phyloP scores from a whole-genome alignment of 2,888 invertebrate genomes.

The Strigamia maritima region DNA sequence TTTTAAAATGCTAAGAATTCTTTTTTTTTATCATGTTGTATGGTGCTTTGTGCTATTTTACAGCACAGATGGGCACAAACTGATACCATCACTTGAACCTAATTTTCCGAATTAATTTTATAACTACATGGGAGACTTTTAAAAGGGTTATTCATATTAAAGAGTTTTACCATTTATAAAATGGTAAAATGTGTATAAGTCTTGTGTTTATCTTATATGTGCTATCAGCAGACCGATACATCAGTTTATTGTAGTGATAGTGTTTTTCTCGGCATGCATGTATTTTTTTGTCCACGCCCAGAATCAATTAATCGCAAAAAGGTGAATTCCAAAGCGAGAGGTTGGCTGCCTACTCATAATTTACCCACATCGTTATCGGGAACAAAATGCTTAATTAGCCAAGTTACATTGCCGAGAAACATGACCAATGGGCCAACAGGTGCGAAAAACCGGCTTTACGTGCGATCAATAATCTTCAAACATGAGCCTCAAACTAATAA shows the following conservation, averaged over 20 bases:
- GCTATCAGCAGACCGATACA: background rate
- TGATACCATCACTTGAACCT: too few species aligned
- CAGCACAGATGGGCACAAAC: too few species aligned
- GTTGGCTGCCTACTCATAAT: constrained; percentile 15
- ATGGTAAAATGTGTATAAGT: too few species aligned
- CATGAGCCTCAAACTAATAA: constrained; percentile 6
- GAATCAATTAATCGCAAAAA: constrained; percentile 15
- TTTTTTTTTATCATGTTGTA: too few species aligned
- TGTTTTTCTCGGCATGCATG: background rate
- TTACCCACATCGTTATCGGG: constrained; percentile 16
- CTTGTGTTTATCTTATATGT: background rate
- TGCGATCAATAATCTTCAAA: constrained; percentile 18
- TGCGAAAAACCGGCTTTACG: constrained; percentile 16
- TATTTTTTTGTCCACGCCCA: background rate
- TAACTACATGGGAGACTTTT: too few species aligned
- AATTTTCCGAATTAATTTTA: too few species aligned
- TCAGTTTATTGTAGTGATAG: background rate
- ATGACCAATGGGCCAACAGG: constrained; percentile 23
- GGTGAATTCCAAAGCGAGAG: constrained; percentile 16
- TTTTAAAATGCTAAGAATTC: too few species aligned
- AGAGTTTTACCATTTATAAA: too few species aligned
- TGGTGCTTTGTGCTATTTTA: too few species aligned
- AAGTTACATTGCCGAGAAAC: constrained; percentile 7
- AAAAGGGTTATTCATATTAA: too few species aligned
- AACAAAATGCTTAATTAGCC: constrained; percentile 11